Percentiles rank a stretch among this genome's conserved stretches.
These are phyloP conservation scores for Cirrhinus mrigala DNA, from an alignment of 2,797 vertebrate species.

Conservation along the genomic window DNA sequence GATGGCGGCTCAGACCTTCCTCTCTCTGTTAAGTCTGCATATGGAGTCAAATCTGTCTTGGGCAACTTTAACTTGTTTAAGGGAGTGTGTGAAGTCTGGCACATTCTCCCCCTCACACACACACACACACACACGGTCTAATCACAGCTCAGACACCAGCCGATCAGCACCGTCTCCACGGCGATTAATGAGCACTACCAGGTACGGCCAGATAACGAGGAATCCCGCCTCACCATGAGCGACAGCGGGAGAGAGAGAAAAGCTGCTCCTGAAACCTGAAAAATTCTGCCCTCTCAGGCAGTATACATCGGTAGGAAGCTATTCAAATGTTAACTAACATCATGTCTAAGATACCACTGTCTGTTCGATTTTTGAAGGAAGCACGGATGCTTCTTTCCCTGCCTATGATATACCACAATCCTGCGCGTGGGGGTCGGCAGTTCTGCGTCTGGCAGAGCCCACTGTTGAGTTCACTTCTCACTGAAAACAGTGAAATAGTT, in stretches of 20 bases:
- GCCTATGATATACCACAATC: background rate
- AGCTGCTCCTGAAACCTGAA: background rate
- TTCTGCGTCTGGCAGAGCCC: background rate
- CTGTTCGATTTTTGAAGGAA: background rate
- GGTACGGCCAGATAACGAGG: constrained; percentile 51
- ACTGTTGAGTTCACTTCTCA: background rate
- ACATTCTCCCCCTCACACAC: background rate
- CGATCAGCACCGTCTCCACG: constrained; percentile 67
- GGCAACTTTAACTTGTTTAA: constrained; percentile 37
- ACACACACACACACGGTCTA: constrained; percentile 15
- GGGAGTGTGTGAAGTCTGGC: constrained; percentile 42
- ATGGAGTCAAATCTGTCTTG: constrained; percentile 11
- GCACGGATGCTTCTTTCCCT: background rate
- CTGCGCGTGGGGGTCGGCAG: background rate
- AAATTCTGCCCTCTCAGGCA: background rate
- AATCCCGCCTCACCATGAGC: constrained; percentile 53
- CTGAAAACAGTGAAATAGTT: background rate
- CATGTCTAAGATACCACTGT: background rate
- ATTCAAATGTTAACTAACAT: background rate
- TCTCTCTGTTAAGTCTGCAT: constrained; percentile 1
- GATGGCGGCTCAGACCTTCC: constrained; percentile 2
- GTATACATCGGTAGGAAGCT: background rate
- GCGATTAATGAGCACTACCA: constrained; percentile 68
- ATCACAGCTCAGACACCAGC: constrained; percentile 37
- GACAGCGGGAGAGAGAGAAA: constrained; percentile 39